These are phyloP conservation scores for Alosa sapidissima DNA, from an alignment of 2,797 vertebrate species.

Conservation along the genomic window DNA sequence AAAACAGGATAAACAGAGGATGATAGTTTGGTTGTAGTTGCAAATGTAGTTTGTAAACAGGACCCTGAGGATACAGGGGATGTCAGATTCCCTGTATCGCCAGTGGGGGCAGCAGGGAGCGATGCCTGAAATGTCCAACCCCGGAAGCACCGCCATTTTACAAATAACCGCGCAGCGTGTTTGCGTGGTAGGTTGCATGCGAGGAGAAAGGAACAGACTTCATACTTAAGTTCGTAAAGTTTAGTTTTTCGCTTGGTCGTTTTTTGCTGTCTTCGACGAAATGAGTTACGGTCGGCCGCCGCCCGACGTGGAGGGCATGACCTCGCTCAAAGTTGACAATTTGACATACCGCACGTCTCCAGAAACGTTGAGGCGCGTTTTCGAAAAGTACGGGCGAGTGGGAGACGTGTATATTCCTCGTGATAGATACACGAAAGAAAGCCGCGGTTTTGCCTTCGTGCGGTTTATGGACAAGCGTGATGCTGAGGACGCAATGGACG, in stretches of 20 bases:
- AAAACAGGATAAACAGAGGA: no score
- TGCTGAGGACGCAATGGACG: constrained; percentile 87
- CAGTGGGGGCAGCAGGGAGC: background rate
- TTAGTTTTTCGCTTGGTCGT: background rate
- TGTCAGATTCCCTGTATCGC: background rate
- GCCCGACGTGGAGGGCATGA: constrained; percentile 88
- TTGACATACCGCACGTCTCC: constrained; percentile 87
- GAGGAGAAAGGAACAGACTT: background rate
- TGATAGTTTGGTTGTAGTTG: no score
- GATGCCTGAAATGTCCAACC: constrained; percentile 26
- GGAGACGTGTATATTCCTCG: constrained; percentile 87
- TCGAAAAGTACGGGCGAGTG: constrained; percentile 86
- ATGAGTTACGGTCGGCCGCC: constrained; percentile 89
- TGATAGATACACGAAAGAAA: constrained; percentile 87
- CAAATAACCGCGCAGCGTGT: constrained; percentile 45
- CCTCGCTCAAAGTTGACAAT: constrained; percentile 87
- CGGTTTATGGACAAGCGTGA: constrained; percentile 87
- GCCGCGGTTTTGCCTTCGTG: constrained; percentile 86
- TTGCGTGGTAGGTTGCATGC: background rate
- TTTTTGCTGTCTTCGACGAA: constrained; percentile 26
- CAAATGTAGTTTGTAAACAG: no score
- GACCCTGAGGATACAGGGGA: no score
- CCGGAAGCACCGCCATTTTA: constrained; percentile 77
- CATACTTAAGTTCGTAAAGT: background rate
- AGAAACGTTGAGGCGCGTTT: constrained; percentile 83